Conservation (phyloP, 2,113 vertebrate species). For the Halichoerus grypus region DNA sequence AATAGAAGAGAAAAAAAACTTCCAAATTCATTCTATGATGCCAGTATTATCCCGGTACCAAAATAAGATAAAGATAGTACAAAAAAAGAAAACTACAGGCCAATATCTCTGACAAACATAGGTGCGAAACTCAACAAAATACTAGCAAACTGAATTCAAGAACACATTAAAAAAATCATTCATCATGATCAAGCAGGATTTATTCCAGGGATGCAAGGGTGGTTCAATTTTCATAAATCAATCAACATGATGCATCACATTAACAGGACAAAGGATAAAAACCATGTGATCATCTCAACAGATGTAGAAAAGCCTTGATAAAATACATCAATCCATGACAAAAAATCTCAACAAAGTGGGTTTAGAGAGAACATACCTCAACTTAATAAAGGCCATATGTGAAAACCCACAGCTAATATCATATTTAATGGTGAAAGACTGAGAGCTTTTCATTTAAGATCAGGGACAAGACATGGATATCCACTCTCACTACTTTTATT, state of each 20-base stretch:
- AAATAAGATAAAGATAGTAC: neutral
- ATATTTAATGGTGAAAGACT: neutral
- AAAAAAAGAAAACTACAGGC: neutral
- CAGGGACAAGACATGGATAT: neutral
- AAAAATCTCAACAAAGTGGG: neutral
- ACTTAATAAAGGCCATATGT: neutral
- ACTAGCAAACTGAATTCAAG: neutral
- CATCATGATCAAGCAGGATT: neutral
- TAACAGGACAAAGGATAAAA: neutral
- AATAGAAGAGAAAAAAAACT: neutral
- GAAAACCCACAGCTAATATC: neutral
- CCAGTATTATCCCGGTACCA: neutral
- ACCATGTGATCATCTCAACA: neutral
- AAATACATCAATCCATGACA: neutral
- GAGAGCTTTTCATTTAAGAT: neutral
- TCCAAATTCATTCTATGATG: neutral
- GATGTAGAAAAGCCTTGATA: neutral
- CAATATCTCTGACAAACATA: neutral
- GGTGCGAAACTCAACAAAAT: neutral
- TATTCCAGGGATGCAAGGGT: neutral
- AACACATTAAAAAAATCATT: neutral
- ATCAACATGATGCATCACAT: neutral
- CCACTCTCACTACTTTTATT: neutral
- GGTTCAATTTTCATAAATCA: neutral
- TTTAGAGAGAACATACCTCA: neutral